Percentiles rank a stretch among this genome's conserved stretches.
These are phyloP conservation scores for Crocuta crocuta DNA, from an alignment of 2,113 vertebrate species.

Conservation along the genomic window DNA sequence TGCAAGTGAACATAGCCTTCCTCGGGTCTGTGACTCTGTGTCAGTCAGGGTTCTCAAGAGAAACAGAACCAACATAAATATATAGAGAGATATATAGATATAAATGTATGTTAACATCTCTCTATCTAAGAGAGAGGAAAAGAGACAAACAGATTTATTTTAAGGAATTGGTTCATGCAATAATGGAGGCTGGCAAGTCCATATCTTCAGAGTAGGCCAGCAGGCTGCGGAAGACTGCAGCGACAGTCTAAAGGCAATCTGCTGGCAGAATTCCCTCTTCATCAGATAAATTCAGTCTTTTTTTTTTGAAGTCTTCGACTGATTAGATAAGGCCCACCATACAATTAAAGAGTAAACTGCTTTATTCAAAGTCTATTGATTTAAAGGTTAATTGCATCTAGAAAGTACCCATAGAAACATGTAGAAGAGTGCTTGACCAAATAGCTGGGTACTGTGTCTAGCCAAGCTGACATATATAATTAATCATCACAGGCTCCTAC, in stretches of 20 bases:
- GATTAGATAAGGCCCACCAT: neutral
- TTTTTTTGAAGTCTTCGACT: neutral
- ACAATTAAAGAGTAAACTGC: neutral
- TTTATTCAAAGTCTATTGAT: conserved; percentile 10
- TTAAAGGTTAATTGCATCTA: neutral
- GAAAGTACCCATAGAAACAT: conserved; percentile 1
- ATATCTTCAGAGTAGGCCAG: neutral
- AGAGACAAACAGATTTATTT: neutral
- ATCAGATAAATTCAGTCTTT: neutral
- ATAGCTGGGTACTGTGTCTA: neutral
- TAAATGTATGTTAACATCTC: neutral
- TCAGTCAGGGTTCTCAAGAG: neutral
- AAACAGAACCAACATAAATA: neutral
- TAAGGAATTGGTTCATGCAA: neutral
- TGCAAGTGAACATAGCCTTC: neutral
- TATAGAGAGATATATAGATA: neutral
- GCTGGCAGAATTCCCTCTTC: neutral
- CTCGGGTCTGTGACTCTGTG: neutral
- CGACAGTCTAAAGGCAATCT: neutral
- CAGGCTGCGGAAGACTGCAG: neutral
- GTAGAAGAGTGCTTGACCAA: neutral
- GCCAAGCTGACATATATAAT: neutral
- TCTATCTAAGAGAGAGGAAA: neutral
- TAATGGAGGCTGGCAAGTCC: neutral
- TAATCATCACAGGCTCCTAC: neutral